Base-by-base conservation (phyloP, 2,113 vertebrate species). In the Rostratula benghalensis region DNA sequence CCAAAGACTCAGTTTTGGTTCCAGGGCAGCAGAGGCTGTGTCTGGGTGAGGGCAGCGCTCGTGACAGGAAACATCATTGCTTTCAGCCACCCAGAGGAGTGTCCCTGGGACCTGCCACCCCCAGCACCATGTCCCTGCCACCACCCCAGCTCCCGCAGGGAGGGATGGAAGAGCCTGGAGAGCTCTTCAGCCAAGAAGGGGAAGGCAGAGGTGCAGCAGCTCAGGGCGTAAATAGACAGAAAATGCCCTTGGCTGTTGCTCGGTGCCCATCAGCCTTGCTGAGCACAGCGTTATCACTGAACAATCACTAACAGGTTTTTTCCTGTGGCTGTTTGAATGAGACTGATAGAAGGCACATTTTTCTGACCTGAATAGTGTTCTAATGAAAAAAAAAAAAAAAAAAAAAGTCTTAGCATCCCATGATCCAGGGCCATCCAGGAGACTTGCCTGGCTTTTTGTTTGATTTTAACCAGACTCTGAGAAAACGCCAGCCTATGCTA, bases 101-200 rank as follows among this genome's bases (percentile, higher is more conserved):
- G 57, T n/a, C 82, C 43, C 27, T 14, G 1, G 33, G 33, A 9
- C 61, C 71, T 25, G 46, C 25, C 6, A 24, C 1, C 56, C 37
- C 53, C 25, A 51, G 54, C 83, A 93, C 60, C 60, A 30, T 1
- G 0, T 46, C 73, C 73, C 73, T 41, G 63, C 37, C 22, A 17
- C 73, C 11, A 33, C 56, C 73, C 22, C 6, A 0, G 51, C 51
- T 37, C 63, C 87, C 2, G 3, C 48, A 16, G 77, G 67, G 59
- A 33, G 4, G 43, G 59, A 53, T 46, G 75, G 60, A 30, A 5
- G 59, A 82, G 60, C 50, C n/a, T 35, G 7, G 48, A 22, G 54
- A 17, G 9, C 31, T 48, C 28, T 5, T 68, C 45, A 53, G 7
- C 0, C 0, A 11, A 50, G 46, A 23, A 39, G 67, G 43, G 7